Evolutionary conservation across 2,113 vertebrate genomes (phyloP), one percentile per base, ranked within the genome.

Genomic region (Strix uralensis): DNA sequence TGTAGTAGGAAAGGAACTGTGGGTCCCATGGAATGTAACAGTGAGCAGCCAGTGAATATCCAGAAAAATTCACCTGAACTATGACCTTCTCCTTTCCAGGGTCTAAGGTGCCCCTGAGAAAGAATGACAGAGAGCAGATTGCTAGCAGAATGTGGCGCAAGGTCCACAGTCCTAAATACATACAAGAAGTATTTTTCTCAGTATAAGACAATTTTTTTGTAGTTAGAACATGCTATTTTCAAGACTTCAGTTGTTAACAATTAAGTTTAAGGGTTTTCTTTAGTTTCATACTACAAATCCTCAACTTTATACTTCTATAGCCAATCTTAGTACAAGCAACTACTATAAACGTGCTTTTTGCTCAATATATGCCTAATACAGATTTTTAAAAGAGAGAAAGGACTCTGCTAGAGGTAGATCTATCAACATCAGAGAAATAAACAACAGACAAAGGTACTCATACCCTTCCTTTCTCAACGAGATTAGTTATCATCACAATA

Each of bases 401-500:
- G 22, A 90, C 13, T 67, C 70, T 90, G 17, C 44, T 46, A 75
- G 30, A 92, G 47, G 57, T 36, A 91, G 40, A 13, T 61, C 54
- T 83, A 81, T 66, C 65, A 93, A 87, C 22, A 88, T 25, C 13
- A 89, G 58, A 78, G 57, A 94, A 80, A 86, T 61, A 94, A 91
- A 61, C 69, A 90, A 40, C 1, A 16, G 23, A 69, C 20, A 92
- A 90, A 44, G 11, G 58, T 58, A 70, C 74, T 96, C 98, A 94
- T 98, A 99, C 99, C 97, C 99, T 98, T 98, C 99, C 99, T 91
- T 99, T 99, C 97, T 99, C 99, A 96, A 99, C 96, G 13, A 99
- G 98, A 97, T 99, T 99, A 70, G 99, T 99, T 97, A 99, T 99
- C 99, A 99, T 99, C 86, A 99, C 98, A 51, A 99, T 98, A 77